Evolutionary conservation across 2,113 vertebrate species (phyloP), one percentile per base, ranked within the genome.

Genomic region (Castor canadensis): DNA sequence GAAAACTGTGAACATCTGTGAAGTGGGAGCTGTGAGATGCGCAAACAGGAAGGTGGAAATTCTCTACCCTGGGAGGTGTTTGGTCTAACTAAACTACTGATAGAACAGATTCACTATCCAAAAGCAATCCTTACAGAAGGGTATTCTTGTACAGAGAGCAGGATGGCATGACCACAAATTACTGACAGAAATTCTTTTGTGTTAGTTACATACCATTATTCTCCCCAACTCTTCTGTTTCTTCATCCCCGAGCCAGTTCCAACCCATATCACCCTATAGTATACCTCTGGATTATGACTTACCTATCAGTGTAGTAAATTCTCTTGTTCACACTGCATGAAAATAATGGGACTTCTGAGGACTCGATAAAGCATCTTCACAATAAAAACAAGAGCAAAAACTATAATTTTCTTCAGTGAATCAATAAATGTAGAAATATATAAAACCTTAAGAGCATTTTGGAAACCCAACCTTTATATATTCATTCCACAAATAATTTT

Each of bases 11-110:
- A 98, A 97, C 66, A 96, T 95, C 60, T 99, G 98, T 77, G 54
- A 16, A 3, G 49, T 99, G 92, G 99, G 98, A 95, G 95, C 98
- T 43, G 88, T 98, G 84, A 98, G 97, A n/a, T 99, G 99, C 89
- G 95, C 98, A 62, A 97, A 95, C 12, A 93, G 95, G 67, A 97
- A 93, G 77, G 9, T 98, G 64, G 91, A 98, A 91, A 92, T 98
- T 64, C 81, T 98, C 84, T 94, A 98, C 54, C 30, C 87, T 28
- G 95, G 79, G 1, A 95, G n/a, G 60, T 99, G 98, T 91, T 79
- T 75, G 49, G 47, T 8, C 0, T 98, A 97, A 97, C 3, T 22
- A 19, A 26, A 20, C 35, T 30, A 62, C 40, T 26, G 58, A 66
- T 4, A 47, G n/a, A 66, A 67, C 30, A 40, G 77, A 58, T 40